phyloP scores from a whole-genome alignment of 2,797 vertebrate species.

The Paratrypauchen microcephalus region DNA sequence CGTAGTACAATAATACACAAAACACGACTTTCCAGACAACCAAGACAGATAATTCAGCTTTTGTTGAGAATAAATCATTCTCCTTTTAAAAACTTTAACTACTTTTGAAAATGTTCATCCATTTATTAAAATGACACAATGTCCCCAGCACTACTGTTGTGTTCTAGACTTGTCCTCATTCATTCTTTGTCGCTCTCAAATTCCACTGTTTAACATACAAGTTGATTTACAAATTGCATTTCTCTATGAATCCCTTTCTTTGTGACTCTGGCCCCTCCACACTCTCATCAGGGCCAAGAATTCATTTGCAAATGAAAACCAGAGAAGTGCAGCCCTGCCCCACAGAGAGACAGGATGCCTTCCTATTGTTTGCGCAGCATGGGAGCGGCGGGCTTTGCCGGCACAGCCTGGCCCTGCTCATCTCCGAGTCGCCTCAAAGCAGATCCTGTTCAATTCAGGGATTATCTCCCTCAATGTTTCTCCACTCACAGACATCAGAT shows the following conservation, averaged over 20 bases:
- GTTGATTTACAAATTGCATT: conserved; percentile 97
- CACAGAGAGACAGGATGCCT: conserved; percentile 98
- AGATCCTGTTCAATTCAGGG: conserved; percentile 99
- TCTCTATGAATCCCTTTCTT: conserved; percentile 92
- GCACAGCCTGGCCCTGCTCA: conserved; percentile 95
- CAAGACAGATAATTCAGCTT: conserved; percentile 19
- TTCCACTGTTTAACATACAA: conserved; percentile 86
- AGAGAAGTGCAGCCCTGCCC: conserved; percentile 91
- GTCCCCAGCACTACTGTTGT: conserved; percentile 57
- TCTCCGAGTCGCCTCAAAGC: conserved; percentile 89
- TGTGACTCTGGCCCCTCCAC: conserved; percentile 89
- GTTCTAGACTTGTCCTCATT: conserved; percentile 64
- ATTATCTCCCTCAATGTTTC: conserved; percentile 99
- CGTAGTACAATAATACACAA: conserved; percentile 23
- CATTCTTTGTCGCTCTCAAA: conserved; percentile 76
- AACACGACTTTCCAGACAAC: conserved; percentile 4
- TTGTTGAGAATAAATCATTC: conserved; percentile 23
- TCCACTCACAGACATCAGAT: conserved; percentile 94
- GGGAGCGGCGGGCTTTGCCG: conserved; percentile 93
- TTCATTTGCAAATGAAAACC: conserved; percentile 99
- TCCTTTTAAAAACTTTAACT: conserved; percentile 39
- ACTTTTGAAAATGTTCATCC: conserved; percentile 20
- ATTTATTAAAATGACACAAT: conserved; percentile 44
- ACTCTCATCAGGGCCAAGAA: conserved; percentile 93
- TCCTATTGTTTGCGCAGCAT: conserved; percentile 99